phyloP scores from a whole-genome alignment of 2,888 invertebrate species.

The Halocaridina rubra region DNA sequence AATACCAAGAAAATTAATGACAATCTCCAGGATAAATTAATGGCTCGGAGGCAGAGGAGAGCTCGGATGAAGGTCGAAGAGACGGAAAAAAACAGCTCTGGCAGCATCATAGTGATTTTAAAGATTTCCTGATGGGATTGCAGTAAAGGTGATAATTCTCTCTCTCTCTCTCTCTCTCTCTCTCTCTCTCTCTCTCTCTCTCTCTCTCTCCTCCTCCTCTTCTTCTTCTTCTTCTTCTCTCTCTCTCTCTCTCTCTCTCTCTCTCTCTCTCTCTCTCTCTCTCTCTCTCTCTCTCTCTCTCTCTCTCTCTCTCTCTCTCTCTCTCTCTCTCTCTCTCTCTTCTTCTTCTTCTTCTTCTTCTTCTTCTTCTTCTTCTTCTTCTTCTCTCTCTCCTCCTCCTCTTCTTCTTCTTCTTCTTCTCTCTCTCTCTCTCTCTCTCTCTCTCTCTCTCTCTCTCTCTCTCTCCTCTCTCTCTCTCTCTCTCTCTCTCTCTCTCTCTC shows the following conservation, averaged over 20 bases:
- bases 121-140: not conserved
- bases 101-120: not conserved
- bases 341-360: not conserved
- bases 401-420: not conserved
- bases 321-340: slow-evolving; percentile 5
- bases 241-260: not conserved
- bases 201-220: not conserved
- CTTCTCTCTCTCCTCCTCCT: not conserved
- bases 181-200: not conserved
- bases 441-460: not conserved
- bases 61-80: slow-evolving; percentile 55
- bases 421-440: not conserved
- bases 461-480: not conserved
- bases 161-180: not conserved
- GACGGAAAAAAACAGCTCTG: slow-evolving; percentile 38
- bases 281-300: not conserved
- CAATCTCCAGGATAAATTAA: slow-evolving; percentile 53
- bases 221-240: too few species aligned
- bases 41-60: slow-evolving; percentile 50
- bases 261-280: slow-evolving; percentile 32
- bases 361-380: not conserved
- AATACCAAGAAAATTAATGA: slow-evolving; percentile 51
- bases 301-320: not conserved
- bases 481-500: not conserved
- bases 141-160: not conserved